These are phyloP conservation scores for Drosophila nigromelanica DNA, from an alignment of 1,140 invertebrate species.

Conservation along the genomic window DNA sequence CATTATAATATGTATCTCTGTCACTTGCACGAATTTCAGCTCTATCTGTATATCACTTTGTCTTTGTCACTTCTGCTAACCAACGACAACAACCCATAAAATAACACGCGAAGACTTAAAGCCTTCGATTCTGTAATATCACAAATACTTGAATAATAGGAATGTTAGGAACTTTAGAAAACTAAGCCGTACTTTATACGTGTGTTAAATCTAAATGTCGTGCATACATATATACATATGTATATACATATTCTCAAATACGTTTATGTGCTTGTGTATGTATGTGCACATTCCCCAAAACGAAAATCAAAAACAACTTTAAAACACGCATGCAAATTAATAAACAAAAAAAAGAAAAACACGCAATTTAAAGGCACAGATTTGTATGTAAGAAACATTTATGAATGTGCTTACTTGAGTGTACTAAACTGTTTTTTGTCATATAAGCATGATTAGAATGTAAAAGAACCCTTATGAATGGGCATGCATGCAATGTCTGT, in stretches of 20 bases:
- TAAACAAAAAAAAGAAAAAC: background rate
- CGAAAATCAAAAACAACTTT: constrained; percentile 25
- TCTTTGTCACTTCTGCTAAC: constrained; percentile 7
- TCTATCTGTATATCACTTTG: constrained; percentile 8
- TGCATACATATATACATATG: constrained; percentile 17
- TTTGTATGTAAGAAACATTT: constrained; percentile 5
- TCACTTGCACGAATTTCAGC: constrained; percentile 25
- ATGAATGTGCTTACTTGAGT: constrained; percentile 1
- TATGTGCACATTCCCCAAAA: constrained; percentile 29
- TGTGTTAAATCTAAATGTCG: constrained; percentile 43
- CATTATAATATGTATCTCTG: constrained; percentile 19
- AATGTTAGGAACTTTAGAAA: constrained; percentile 12
- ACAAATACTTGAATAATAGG: constrained; percentile 33
- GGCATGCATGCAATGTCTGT: background rate
- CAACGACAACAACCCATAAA: background rate
- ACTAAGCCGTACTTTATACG: constrained; percentile 13
- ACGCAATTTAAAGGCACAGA: constrained; percentile 10
- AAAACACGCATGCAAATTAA: background rate
- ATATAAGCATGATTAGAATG: constrained; percentile 11
- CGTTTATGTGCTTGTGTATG: constrained; percentile 7
- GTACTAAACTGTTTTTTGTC: constrained; percentile 20
- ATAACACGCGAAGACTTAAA: constrained; percentile 24
- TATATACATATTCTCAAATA: constrained; percentile 16
- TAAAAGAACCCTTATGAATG: constrained; percentile 2
- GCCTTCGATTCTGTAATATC: constrained; percentile 26